These are phyloP conservation scores for Montipora cactus DNA, from an alignment of 64 coral and sea anemone species.

Conservation along the genomic window DNA sequence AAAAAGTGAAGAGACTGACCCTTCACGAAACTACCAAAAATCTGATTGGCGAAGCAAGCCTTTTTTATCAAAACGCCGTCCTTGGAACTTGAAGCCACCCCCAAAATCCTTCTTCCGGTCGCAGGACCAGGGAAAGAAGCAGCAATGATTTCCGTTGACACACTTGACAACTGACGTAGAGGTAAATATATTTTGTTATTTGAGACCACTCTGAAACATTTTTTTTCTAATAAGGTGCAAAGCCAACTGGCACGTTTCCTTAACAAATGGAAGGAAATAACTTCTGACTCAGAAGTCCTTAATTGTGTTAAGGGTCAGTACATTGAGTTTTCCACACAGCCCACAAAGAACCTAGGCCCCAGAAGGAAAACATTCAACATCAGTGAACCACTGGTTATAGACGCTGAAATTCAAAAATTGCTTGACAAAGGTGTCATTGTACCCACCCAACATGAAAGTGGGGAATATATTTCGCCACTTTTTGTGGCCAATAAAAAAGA, in stretches of 20 bases:
- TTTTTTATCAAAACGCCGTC: conserved; percentile 37
- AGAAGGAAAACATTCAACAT: conserved; percentile 29
- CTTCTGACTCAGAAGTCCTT: conserved; percentile 21
- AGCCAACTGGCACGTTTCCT: conserved; percentile 32
- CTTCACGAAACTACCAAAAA: conserved; percentile 13
- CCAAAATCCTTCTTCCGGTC: not conserved
- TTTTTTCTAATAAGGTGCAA: too few species aligned
- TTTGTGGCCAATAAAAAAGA: conserved; percentile 39
- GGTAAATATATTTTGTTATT: too few species aligned
- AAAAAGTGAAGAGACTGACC: not conserved
- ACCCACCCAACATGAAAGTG: conserved; percentile 17
- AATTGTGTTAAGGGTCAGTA: conserved; percentile 10
- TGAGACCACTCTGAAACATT: too few species aligned
- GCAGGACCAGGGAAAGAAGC: too few species aligned
- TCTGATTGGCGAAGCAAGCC: conserved; percentile 12
- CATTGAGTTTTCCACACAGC: conserved; percentile 4
- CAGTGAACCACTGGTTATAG: conserved; percentile 39
- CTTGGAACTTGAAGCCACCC: conserved; percentile 34
- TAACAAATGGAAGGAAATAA: conserved; percentile 30
- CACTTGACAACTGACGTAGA: too few species aligned
- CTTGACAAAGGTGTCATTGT: conserved; percentile 48
- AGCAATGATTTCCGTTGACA: too few species aligned
- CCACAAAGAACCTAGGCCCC: conserved; percentile 4
- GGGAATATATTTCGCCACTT: conserved; percentile 44
- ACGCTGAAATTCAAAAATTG: not conserved